Conservation (phyloP, 2,888 invertebrate genomes). For the Oasisia sp. region DNA sequence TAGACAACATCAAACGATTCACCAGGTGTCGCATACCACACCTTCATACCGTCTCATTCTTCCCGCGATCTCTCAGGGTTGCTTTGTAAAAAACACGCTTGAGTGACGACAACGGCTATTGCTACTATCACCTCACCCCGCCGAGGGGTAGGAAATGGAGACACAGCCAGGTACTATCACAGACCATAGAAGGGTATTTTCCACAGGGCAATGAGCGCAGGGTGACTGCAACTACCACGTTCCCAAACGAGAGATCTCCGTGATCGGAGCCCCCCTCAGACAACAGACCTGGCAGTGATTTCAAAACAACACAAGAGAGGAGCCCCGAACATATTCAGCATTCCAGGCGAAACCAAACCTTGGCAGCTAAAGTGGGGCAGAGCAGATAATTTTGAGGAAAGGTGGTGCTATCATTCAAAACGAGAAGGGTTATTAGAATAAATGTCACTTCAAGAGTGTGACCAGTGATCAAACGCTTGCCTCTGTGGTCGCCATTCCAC, state of each 20-base stretch:
- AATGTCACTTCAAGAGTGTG: neutral
- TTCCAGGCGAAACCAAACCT: neutral
- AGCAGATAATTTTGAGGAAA: neutral
- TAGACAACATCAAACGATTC: neutral
- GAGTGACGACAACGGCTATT: neutral
- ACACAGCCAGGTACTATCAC: neutral
- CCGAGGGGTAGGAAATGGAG: neutral
- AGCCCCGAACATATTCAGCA: neutral
- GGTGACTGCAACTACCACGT: neutral
- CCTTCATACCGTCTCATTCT: neutral
- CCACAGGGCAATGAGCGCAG: neutral
- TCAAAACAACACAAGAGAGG: neutral
- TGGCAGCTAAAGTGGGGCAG: neutral
- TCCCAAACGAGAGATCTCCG: neutral
- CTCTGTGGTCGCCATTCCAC: neutral
- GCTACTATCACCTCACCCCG: neutral
- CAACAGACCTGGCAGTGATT: neutral
- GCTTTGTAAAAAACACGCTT: neutral
- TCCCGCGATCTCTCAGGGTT: neutral
- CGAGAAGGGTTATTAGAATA: neutral
- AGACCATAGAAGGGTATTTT: constrained; percentile 3
- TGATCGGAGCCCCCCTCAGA: neutral
- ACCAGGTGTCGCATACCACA: neutral
- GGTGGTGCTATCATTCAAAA: neutral
- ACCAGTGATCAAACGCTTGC: neutral